Percentiles rank a stretch among this genome's conserved stretches.
These are phyloP conservation scores for Aelia acuminata DNA, from an alignment of 2,888 invertebrate genomes.

Conservation along the genomic window DNA sequence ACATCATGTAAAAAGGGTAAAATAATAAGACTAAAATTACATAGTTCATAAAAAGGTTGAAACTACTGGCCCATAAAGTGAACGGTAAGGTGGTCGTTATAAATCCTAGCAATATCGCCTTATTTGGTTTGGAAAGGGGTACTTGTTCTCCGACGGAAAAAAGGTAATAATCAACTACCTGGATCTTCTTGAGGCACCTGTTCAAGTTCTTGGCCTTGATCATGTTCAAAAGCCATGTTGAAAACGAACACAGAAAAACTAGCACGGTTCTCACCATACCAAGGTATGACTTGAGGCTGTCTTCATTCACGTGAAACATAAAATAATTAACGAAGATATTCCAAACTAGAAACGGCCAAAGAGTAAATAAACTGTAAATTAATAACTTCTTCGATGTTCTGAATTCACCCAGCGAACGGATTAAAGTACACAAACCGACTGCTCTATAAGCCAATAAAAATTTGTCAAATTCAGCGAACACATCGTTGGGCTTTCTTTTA, in stretches of 20 bases:
- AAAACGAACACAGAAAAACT: neutral
- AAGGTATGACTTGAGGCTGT: neutral
- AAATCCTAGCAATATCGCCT: neutral
- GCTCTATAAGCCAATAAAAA: neutral
- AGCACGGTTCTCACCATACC: neutral
- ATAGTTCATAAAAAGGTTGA: fast-evolving
- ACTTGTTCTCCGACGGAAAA: neutral
- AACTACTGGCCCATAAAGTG: neutral
- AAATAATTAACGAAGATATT: too few relatives aligned
- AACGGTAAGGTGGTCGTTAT: neutral
- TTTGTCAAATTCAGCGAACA: neutral
- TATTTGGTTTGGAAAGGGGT: neutral
- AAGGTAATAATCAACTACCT: neutral
- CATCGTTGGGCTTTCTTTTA: neutral
- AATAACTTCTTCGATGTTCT: neutral
- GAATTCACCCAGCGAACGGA: neutral
- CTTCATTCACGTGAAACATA: too few relatives aligned
- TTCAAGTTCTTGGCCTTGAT: neutral
- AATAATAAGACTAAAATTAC: neutral
- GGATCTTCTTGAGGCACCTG: neutral
- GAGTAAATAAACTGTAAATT: neutral
- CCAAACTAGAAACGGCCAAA: neutral
- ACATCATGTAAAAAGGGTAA: neutral
- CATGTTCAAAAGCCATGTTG: neutral
- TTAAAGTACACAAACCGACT: neutral